Conservation (phyloP, 2,888 invertebrate species). For the Lasioglossum calceatum region DNA sequence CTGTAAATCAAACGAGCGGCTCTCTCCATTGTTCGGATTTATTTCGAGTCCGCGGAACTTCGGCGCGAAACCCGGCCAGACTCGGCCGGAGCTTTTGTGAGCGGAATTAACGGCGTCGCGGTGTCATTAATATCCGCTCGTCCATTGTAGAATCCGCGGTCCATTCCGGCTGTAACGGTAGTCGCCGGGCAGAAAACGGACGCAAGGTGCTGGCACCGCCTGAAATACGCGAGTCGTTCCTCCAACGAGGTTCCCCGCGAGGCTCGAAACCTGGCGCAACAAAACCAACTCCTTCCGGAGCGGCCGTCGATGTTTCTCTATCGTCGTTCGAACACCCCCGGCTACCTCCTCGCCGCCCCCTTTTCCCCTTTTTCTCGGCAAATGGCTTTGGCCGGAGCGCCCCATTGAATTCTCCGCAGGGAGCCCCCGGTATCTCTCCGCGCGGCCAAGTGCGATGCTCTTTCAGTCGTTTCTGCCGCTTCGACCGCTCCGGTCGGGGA, state of each 20-base stretch:
- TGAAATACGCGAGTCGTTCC: background rate
- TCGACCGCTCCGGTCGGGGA: constrained; percentile 6
- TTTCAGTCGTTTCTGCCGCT: constrained; percentile 56
- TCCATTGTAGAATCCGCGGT: background rate
- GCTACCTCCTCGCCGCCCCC: background rate
- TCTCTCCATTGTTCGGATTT: background rate
- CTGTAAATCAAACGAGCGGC: background rate
- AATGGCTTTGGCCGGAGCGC: constrained; percentile 52
- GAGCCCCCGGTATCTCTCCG: constrained; percentile 56
- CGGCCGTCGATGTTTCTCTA: constrained; percentile 11
- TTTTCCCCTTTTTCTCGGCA: constrained; percentile 41
- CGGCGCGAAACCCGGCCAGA: background rate
- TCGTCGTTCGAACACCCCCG: background rate
- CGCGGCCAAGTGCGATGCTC: constrained; percentile 56
- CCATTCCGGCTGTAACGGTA: background rate
- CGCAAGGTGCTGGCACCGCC: background rate
- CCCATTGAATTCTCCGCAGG: constrained; percentile 67
- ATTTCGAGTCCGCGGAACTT: background rate
- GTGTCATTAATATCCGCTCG: background rate
- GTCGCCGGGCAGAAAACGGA: background rate
- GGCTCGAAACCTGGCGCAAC: background rate
- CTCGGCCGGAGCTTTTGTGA: background rate
- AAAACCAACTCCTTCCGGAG: constrained; percentile 44
- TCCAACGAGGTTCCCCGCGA: background rate
- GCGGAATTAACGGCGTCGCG: constrained; percentile 1